These are phyloP conservation scores for Cantharis nigra DNA, from an alignment of 2,888 invertebrate species.

Conservation along the genomic window DNA sequence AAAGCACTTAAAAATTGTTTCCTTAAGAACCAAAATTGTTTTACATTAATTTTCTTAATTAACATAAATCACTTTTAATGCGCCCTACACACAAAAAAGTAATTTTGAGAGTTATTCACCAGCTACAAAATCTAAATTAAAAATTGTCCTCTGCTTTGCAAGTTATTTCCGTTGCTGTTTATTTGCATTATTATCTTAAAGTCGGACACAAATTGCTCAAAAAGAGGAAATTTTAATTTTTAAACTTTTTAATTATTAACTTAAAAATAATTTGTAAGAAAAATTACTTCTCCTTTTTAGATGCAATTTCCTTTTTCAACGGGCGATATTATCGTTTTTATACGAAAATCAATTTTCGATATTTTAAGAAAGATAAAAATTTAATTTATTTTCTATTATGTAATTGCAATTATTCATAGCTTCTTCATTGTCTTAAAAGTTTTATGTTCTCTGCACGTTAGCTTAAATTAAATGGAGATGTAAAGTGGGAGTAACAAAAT, in stretches of 20 bases:
- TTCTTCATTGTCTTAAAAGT: slow-evolving; percentile 11
- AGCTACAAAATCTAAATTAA: slow-evolving; percentile 35
- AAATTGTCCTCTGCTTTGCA: slow-evolving; percentile 36
- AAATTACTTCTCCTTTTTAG: background rate
- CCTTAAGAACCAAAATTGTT: slow-evolving; percentile 1
- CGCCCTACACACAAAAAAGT: slow-evolving; percentile 27
- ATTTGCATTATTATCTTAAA: slow-evolving; percentile 35
- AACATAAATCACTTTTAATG: slow-evolving; percentile 36
- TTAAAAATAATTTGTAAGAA: slow-evolving; percentile 15
- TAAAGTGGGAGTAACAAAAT: slow-evolving; percentile 46
- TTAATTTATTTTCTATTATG: slow-evolving; percentile 2
- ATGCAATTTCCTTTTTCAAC: background rate
- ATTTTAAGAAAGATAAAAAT: background rate
- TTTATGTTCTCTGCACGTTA: slow-evolving; percentile 23
- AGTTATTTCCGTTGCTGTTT: slow-evolving; percentile 35
- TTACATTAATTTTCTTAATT: slow-evolving; percentile 28
- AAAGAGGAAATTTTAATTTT: slow-evolving; percentile 37
- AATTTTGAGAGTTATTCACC: slow-evolving; percentile 35
- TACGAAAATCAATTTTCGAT: background rate
- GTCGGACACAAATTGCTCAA: slow-evolving; percentile 36
- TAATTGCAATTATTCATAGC: slow-evolving; percentile 15
- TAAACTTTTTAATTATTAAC: slow-evolving; percentile 35
- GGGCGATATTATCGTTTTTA: background rate
- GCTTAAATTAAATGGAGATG: slow-evolving; percentile 30
- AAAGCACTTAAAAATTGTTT: background rate